Percentiles rank a stretch among this genome's conserved stretches.
Evolutionary conservation across 1,140 invertebrate species (phyloP).

Genomic region (Drosophila ficusphila): DNA sequence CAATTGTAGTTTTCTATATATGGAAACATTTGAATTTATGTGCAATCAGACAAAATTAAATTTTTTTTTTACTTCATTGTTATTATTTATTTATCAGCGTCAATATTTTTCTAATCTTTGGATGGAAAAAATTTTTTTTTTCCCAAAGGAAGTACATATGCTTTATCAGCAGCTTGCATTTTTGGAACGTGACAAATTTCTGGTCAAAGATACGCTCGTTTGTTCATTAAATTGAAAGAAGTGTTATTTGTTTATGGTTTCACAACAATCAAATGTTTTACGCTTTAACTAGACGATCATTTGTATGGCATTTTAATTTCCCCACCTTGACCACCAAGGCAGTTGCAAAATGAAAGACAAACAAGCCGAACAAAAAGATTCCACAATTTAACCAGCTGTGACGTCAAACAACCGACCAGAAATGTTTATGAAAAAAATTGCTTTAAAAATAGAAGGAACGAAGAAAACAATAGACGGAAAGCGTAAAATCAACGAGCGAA

Average conservation of each 20-base stretch:
- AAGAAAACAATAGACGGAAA: constrained; percentile 46
- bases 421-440: constrained; percentile 58
- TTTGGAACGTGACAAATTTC: too few species aligned
- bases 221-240: too few species aligned
- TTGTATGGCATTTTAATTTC: constrained; percentile 18
- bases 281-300: too few species aligned
- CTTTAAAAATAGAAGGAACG: constrained; percentile 45
- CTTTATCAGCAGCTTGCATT: too few species aligned
- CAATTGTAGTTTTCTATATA: too few species aligned
- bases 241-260: background rate
- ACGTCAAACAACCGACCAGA: constrained; percentile 47
- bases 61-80: too few species aligned
- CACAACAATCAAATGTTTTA: constrained; percentile 15
- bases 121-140: background rate
- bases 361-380: constrained; percentile 14
- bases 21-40: too few species aligned
- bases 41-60: too few species aligned
- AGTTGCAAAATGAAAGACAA: constrained; percentile 17
- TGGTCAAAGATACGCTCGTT: too few species aligned
- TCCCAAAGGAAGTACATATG: too few species aligned
- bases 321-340: constrained; percentile 27
- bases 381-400: constrained; percentile 25
- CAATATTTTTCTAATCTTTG: too few species aligned
- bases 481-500: constrained; percentile 8
- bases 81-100: too few species aligned